Conservation (phyloP, 2,888 invertebrate species). For the Spisula solida region DNA sequence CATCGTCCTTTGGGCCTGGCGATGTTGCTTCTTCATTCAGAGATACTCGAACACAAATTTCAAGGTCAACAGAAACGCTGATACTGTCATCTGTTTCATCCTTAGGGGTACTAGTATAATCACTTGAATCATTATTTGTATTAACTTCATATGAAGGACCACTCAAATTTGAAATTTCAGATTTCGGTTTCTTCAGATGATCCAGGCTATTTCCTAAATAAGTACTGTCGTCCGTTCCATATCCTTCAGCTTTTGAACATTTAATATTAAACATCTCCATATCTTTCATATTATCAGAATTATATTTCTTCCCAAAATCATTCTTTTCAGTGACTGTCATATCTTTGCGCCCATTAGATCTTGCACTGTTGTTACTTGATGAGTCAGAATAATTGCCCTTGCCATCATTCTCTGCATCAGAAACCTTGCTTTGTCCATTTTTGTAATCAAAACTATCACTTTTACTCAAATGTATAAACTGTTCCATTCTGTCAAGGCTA, state of each 20-base stretch:
- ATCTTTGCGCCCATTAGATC: background rate
- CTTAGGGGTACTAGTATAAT: background rate
- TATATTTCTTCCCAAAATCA: background rate
- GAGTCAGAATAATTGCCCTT: background rate
- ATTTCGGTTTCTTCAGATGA: background rate
- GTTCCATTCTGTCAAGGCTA: slow-evolving; percentile 51
- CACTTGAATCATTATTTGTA: background rate
- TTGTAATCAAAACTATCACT: slow-evolving; percentile 36
- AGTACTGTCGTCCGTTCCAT: background rate
- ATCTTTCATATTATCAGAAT: background rate
- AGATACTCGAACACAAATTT: slow-evolving; percentile 39
- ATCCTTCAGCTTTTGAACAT: background rate
- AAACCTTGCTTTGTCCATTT: background rate
- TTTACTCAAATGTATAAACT: slow-evolving; percentile 35
- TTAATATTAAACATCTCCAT: background rate
- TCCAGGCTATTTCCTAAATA: background rate
- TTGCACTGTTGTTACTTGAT: background rate
- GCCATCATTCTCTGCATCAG: slow-evolving; percentile 1
- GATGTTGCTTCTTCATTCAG: background rate
- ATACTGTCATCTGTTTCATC: slow-evolving; percentile 25
- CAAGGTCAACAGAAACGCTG: slow-evolving; percentile 44
- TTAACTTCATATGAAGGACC: background rate
- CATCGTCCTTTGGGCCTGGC: background rate
- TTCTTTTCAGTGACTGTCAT: background rate
- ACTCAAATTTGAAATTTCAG: background rate